Base-by-base conservation (phyloP, 2,113 vertebrate species). In the Xiphias gladius region DNA sequence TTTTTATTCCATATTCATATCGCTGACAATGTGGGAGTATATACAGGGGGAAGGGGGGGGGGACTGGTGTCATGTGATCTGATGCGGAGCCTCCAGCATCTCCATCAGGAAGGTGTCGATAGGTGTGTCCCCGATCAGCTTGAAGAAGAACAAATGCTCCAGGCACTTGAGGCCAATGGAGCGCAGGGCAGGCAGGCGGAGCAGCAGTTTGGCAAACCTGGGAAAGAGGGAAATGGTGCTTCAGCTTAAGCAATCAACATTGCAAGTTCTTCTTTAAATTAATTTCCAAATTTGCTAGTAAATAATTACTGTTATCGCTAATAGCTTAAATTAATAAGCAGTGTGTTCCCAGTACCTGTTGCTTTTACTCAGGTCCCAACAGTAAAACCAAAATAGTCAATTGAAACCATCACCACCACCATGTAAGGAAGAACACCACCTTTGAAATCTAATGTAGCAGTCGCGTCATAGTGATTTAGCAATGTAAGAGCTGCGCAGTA, bases 71-170 rank as follows among this genome's bases (percentile, higher is more conserved):
- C 97, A 99, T 95, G 98, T 97, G 91, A 97, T 96, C 94, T 98
- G 98, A 90, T 99, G 96, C 0, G 97, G 97, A 0, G 97, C 96
- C 90, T 99, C 98, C 88, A 99, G 89, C 98, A 99, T 99, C 95
- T 99, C 98, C 98, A 99, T 99, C 67, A 99, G 97, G 84, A 99
- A 99, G 76, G 97, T 99, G 96, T 99, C 98, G 0, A 99, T 99
- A 57, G 98, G 97, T 6, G 98, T 99, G 94, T 99, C 97, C 5
- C 98, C 98, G 0, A 99, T 99, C 64, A 99, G 95, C 93, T 99
- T 99, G 94, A 99, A 99, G 96, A 99, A 99, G 94, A 99, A 99
- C 52, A 99, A 96, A 91, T 99, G 98, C 92, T 99, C 98, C 89
- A 99, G 93, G 94, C 98, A 99, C 79, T 99, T 99, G 77, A 99